phyloP scores from a whole-genome alignment of 2,113 vertebrate genomes.

The Calyptommatus sinebrachiatus region DNA sequence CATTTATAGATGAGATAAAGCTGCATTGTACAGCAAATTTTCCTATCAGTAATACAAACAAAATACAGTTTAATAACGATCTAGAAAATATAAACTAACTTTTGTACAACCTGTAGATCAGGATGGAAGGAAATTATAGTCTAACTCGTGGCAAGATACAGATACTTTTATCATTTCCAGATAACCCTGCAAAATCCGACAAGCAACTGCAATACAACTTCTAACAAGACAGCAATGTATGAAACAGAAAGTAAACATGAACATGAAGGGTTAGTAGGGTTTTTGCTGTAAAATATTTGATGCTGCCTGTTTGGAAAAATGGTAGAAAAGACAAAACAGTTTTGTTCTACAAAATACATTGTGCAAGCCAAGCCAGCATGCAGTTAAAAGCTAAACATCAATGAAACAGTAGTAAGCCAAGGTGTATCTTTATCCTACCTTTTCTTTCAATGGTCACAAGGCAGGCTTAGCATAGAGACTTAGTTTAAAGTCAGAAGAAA shows the following conservation, averaged over 20 bases:
- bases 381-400: constrained; percentile 34
- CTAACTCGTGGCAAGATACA: constrained; percentile 36
- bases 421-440: constrained; percentile 45
- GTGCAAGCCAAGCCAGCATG: constrained; percentile 40
- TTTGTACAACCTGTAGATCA: background rate
- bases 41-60: constrained; percentile 9
- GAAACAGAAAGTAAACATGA: constrained; percentile 33
- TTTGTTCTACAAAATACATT: constrained; percentile 15
- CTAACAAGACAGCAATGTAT: constrained; percentile 33
- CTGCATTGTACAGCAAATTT: background rate
- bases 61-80: constrained; percentile 10
- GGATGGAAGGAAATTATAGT: background rate
- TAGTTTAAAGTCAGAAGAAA: constrained; percentile 44
- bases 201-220: constrained; percentile 26
- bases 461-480: constrained; percentile 36
- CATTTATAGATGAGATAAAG: no score
- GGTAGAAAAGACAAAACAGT: constrained; percentile 45
- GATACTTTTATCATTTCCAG: constrained; percentile 31
- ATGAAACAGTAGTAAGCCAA: constrained; percentile 24
- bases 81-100: background rate
- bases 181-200: constrained; percentile 44
- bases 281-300: background rate
- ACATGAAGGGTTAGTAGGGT: constrained; percentile 17
- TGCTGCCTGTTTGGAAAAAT: background rate
- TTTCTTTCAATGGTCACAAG: constrained; percentile 18